Conservation (phyloP, 1,140 invertebrate species). For the Diploscapter pachys region DNA sequence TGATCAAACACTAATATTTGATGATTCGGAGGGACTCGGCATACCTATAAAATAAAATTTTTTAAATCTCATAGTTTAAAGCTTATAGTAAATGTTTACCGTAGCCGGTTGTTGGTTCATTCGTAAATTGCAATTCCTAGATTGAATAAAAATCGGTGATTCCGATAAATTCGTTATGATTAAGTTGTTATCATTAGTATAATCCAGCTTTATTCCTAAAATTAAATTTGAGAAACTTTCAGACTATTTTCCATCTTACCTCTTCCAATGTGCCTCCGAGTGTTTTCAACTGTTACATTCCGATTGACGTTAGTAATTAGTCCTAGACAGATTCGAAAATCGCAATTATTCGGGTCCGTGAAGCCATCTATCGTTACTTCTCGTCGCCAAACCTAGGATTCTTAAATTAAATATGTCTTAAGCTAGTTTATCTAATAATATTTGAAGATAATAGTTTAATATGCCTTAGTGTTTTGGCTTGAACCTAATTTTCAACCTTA, state of each 20-base stretch:
- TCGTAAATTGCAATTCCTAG: constrained; percentile 20
- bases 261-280: constrained; percentile 88
- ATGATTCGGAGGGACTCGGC: constrained; percentile 16
- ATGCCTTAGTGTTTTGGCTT: too few relatives aligned
- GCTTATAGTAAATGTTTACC: neutral
- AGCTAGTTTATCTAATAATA: too few relatives aligned
- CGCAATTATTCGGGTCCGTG: constrained; percentile 84
- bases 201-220: constrained; percentile 8
- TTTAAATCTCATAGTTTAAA: too few relatives aligned
- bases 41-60: too few relatives aligned
- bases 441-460: too few relatives aligned
- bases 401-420: neutral
- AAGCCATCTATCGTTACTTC: constrained; percentile 91
- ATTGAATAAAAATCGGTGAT: constrained; percentile 29
- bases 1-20: constrained; percentile 28
- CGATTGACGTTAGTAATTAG: constrained; percentile 92
- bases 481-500: too few relatives aligned
- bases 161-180: constrained; percentile 24
- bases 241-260: constrained; percentile 61
- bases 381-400: constrained; percentile 62
- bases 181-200: constrained; percentile 17
- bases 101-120: constrained; percentile 15
- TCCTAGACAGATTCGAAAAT: constrained; percentile 86
- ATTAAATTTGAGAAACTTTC: neutral
- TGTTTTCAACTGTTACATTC: constrained; percentile 97